Evolutionary conservation across 2,113 vertebrate genomes (phyloP), one percentile per base, ranked within the genome.

Genomic region (Acanthochromis polyacanthus): DNA sequence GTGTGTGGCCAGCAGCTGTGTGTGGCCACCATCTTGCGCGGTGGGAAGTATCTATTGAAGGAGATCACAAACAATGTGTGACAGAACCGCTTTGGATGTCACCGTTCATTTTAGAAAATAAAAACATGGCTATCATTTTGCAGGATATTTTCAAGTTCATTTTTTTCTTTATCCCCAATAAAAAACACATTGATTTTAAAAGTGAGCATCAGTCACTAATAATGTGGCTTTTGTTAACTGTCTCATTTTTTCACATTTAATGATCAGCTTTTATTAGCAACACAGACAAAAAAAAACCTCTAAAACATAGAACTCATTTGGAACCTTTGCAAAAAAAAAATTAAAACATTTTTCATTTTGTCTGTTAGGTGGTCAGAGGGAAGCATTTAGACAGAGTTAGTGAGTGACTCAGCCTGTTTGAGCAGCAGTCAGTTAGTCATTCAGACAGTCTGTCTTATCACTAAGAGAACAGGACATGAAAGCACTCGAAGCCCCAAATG

Each of bases 401-500:
- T 12, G 59, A 53, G 70, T 68, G 72, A 87, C 65, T 66, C 75
- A 82, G 82, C 32, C 70, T 83, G 71, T 69, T 74, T 36, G 65
- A 63, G 73, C 48, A 16, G 46, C 81, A 86, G 82, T 53, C 81
- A 86, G 84, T 71, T 40, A 88, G 80, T 70, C 68, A 84, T 52
- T 43, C 64, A 84, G 46, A 68, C 71, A 80, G 75, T 55, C 79
- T 53, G 80, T 75, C 90, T 91, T 92, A 92, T 92, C 90, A 86
- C 66, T 71, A 61, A 82, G 87, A 88, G 82, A 81, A 77, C 75
- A 91, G 84, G 83, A 85, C 91, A 88, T 84, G 78, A 88, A 92
- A 89, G 87, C 85, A 84, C 92, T 92, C 66, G 11, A 65, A 91
- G 90, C 75, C 57, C 59, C 73, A 80, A 93, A 92, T 91, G 75